These are phyloP conservation scores for Varecia variegata DNA, from an alignment of 2,797 vertebrate genomes.

Conservation along the genomic window DNA sequence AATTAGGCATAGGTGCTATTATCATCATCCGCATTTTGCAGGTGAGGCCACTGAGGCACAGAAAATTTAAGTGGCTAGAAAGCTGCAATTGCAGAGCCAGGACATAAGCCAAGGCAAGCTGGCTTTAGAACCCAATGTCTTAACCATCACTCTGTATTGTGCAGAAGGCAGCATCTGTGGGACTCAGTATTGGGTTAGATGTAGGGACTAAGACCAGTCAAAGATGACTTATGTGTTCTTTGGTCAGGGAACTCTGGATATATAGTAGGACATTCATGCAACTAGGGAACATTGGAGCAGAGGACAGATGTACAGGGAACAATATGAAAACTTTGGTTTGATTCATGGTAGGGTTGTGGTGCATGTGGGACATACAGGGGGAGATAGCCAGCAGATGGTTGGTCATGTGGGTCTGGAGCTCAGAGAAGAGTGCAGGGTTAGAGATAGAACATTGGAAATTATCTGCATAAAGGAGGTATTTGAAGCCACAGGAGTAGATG, in stretches of 20 bases:
- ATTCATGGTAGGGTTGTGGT: not conserved
- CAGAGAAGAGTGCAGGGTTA: not conserved
- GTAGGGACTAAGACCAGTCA: not conserved
- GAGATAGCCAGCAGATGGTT: not conserved
- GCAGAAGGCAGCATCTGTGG: not conserved
- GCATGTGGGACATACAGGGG: not conserved
- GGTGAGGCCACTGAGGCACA: not conserved
- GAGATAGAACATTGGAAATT: not conserved
- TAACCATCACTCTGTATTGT: not conserved
- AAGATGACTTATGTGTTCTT: not conserved
- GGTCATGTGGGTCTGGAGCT: not conserved
- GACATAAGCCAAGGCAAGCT: slow-evolving; percentile 5
- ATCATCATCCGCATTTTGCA: not conserved
- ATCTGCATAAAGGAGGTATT: not conserved
- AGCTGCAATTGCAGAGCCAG: not conserved
- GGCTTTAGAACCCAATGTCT: not conserved
- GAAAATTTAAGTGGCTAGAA: not conserved
- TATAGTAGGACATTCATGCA: not conserved
- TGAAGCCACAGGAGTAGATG: not conserved
- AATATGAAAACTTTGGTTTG: slow-evolving; percentile 4
- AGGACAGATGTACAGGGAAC: not conserved
- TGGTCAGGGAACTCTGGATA: not conserved
- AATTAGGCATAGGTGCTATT: not conserved
- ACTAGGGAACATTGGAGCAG: not conserved
- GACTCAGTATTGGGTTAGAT: not conserved